Conservation (phyloP, 2,888 invertebrate genomes). For the Steinernema scapterisci region DNA sequence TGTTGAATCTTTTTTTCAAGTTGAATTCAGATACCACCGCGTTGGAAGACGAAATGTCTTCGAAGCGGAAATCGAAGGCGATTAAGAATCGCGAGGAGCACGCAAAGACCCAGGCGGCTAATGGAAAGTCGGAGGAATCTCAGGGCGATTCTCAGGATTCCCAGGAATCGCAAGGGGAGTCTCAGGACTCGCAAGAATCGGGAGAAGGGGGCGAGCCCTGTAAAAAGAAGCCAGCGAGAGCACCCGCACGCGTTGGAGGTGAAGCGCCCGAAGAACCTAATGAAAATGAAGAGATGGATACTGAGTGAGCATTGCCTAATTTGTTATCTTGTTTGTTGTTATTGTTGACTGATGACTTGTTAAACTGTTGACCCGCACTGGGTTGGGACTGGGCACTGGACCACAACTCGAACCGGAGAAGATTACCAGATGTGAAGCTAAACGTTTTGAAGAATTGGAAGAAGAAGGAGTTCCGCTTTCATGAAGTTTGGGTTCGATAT, state of each 20-base stretch:
- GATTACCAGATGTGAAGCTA: not conserved
- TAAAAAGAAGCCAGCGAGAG: not conserved
- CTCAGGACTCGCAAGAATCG: not conserved
- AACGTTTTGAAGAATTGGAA: not conserved
- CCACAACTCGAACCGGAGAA: too few relatives aligned
- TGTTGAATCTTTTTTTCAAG: too few relatives aligned
- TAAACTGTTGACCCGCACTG: too few relatives aligned
- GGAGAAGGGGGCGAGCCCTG: too few relatives aligned
- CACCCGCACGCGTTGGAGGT: too few relatives aligned
- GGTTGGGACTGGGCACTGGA: too few relatives aligned
- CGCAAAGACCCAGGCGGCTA: not conserved
- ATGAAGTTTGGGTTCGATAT: too few relatives aligned
- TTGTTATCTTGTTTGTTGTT: not conserved
- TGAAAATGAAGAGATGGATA: not conserved
- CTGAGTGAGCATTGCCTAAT: not conserved
- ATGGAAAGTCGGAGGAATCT: not conserved
- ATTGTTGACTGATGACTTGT: not conserved
- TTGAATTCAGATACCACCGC: slow-evolving; percentile 23
- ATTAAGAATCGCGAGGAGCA: not conserved
- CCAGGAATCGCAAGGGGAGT: not conserved
- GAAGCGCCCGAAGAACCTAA: not conserved
- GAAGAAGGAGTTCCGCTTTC: too few relatives aligned
- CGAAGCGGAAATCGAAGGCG: slow-evolving; percentile 27
- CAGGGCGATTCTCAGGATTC: not conserved
- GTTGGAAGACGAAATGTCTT: slow-evolving; percentile 30